phyloP scores from a whole-genome alignment of 2,888 invertebrate species.

The Eledona agricola region DNA sequence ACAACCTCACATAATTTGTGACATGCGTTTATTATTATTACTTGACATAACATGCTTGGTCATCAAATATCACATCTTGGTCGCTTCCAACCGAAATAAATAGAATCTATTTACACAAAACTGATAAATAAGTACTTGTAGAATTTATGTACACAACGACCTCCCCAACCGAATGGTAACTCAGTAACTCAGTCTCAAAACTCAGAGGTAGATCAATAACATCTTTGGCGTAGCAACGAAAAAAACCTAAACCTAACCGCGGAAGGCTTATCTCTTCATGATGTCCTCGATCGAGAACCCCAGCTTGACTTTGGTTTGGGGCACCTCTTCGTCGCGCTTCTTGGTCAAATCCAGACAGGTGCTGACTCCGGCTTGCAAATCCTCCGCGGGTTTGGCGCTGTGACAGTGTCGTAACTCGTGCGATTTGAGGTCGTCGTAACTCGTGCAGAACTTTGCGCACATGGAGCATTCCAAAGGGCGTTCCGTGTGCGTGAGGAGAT shows the following conservation, averaged over 20 bases:
- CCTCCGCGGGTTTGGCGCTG: conserved; percentile 40
- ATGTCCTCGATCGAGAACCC: conserved; percentile 91
- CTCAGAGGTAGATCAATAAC: conserved; percentile 30
- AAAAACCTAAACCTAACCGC: conserved; percentile 13
- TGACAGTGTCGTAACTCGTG: conserved; percentile 54
- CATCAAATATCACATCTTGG: too few relatives aligned
- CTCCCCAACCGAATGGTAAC: conserved; percentile 20
- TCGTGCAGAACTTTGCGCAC: conserved; percentile 57
- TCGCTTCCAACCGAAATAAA: too few relatives aligned
- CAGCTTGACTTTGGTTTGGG: conserved; percentile 65
- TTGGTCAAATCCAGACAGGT: conserved; percentile 55
- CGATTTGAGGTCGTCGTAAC: conserved; percentile 54
- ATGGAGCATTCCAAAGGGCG: conserved; percentile 58
- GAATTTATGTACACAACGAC: conserved; percentile 9
- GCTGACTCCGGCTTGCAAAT: conserved; percentile 37
- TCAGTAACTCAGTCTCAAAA: conserved; percentile 26
- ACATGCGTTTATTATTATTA: too few relatives aligned
- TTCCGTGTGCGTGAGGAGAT: conserved; percentile 88
- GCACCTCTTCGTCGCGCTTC: conserved; percentile 38
- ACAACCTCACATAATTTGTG: too few relatives aligned
- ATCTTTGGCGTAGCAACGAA: conserved; percentile 39
- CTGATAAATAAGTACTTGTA: conserved; percentile 11
- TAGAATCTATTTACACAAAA: conserved; percentile 28
- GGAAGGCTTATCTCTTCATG: conserved; percentile 76
- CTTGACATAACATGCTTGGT: too few relatives aligned